phyloP scores from a whole-genome alignment of 2,113 vertebrate genomes.

The Mola mola region DNA sequence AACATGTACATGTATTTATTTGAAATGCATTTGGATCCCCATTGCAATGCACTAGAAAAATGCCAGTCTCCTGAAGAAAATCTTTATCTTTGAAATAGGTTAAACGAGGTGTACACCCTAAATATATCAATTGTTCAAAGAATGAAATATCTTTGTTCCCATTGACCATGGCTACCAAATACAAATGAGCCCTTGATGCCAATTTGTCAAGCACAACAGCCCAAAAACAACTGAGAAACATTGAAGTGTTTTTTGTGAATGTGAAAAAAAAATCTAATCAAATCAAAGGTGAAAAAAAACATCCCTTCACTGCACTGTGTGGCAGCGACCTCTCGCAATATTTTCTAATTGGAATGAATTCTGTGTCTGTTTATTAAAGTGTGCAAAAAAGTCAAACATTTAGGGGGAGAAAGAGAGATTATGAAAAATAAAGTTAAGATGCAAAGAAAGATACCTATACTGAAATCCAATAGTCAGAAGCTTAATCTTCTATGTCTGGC shows the following conservation, averaged over 20 bases:
- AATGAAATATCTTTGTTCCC: conserved; percentile 35
- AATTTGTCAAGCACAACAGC: conserved; percentile 38
- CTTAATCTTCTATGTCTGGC: conserved; percentile 37
- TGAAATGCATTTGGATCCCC: conserved; percentile 24
- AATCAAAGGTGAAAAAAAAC: background rate
- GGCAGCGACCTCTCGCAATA: conserved; percentile 27
- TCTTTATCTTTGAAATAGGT: conserved; percentile 13
- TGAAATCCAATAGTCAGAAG: conserved; percentile 52
- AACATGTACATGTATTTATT: conserved; percentile 42
- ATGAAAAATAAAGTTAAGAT: conserved; percentile 4
- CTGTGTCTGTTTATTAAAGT: background rate
- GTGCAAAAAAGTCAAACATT: conserved; percentile 8
- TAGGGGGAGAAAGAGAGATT: background rate
- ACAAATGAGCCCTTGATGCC: conserved; percentile 43
- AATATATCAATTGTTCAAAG: no score
- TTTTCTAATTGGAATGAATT: conserved; percentile 45
- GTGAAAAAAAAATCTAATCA: background rate
- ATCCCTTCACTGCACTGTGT: conserved; percentile 7
- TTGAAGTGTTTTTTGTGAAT: background rate
- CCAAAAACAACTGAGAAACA: conserved; percentile 32
- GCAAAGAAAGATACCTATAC: conserved; percentile 34
- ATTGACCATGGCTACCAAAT: conserved; percentile 37
- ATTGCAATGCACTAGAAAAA: conserved; percentile 5
- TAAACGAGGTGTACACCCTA: conserved; percentile 23
- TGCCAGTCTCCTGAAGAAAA: conserved; percentile 15